These are phyloP conservation scores for Neostethus bicornis DNA, from an alignment of 2,797 vertebrate species.

Conservation along the genomic window DNA sequence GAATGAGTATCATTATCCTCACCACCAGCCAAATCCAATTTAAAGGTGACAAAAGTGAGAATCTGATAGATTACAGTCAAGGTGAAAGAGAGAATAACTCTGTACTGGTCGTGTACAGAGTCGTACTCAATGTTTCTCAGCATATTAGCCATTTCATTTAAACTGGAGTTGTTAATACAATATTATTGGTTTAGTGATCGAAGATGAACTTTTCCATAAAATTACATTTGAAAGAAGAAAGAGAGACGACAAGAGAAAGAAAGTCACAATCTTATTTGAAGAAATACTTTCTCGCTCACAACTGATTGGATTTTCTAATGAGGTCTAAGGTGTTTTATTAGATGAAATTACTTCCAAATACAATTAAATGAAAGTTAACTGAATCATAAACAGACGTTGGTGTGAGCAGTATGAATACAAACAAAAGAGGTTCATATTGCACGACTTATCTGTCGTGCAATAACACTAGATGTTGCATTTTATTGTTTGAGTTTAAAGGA, in stretches of 20 bases:
- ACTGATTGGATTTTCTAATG: slow-evolving; percentile 71
- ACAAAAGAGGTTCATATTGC: slow-evolving; percentile 25
- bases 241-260: slow-evolving; percentile 50
- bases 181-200: slow-evolving; percentile 70
- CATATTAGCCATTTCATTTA: slow-evolving; percentile 69
- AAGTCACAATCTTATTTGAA: slow-evolving; percentile 51
- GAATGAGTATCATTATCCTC: slow-evolving; percentile 62
- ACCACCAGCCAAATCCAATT: slow-evolving; percentile 69
- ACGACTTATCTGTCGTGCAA: slow-evolving; percentile 14
- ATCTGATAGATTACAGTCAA: slow-evolving; percentile 70
- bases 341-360: slow-evolving; percentile 68
- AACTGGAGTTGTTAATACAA: slow-evolving; percentile 69
- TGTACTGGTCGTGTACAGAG: slow-evolving; percentile 58
- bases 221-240: slow-evolving; percentile 63
- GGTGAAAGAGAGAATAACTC: slow-evolving; percentile 55
- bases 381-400: slow-evolving; percentile 52
- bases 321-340: slow-evolving; percentile 71
- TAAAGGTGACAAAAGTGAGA: slow-evolving; percentile 69
- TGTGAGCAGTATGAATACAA: slow-evolving; percentile 32
- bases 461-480: not conserved
- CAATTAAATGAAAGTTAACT: slow-evolving; percentile 68
- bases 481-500: too few relatives aligned
- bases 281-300: slow-evolving; percentile 52
- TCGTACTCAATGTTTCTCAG: slow-evolving; percentile 60
- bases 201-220: slow-evolving; percentile 69